Percentiles rank a stretch among this genome's conserved stretches.
These are phyloP conservation scores for Nibea coibor DNA, from an alignment of 2,113 vertebrate species.

Conservation along the genomic window DNA sequence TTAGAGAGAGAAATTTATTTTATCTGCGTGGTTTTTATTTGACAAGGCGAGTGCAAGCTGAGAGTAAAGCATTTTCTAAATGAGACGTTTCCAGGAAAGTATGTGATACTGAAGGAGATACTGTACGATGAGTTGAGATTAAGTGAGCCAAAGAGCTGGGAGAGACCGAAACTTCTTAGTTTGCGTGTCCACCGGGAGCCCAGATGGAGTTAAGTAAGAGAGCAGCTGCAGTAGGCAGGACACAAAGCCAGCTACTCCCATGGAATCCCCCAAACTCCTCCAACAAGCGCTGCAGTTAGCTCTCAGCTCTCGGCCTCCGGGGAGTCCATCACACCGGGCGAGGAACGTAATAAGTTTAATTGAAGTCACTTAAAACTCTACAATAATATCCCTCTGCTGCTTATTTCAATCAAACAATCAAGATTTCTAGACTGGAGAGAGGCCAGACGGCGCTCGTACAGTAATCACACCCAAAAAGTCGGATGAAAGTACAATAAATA, in stretches of 20 bases:
- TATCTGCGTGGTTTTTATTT: slow-evolving; percentile 25
- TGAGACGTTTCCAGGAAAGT: slow-evolving; percentile 1
- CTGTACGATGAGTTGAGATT: background rate
- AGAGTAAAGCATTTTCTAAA: slow-evolving; percentile 20
- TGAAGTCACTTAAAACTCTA: slow-evolving; percentile 28
- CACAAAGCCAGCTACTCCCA: slow-evolving; percentile 45
- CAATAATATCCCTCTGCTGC: slow-evolving; percentile 14
- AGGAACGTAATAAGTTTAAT: background rate
- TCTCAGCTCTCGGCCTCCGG: background rate
- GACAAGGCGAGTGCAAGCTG: slow-evolving; percentile 16
- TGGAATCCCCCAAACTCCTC: slow-evolving; percentile 58
- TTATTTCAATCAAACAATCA: slow-evolving; percentile 22
- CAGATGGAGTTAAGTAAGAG: slow-evolving; percentile 52
- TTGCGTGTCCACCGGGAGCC: slow-evolving; percentile 51
- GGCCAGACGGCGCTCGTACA: background rate
- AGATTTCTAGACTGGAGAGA: background rate
- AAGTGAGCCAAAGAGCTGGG: slow-evolving; percentile 19
- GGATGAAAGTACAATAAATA: background rate
- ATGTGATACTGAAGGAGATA: background rate
- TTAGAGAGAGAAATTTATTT: background rate
- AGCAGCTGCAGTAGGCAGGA: slow-evolving; percentile 62
- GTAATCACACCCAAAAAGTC: slow-evolving; percentile 9
- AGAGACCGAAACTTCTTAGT: slow-evolving; percentile 26
- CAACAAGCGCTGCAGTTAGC: background rate
- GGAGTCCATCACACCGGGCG: background rate